Base-by-base conservation (phyloP, 2,113 vertebrate genomes). In the Motacilla tschutschensis region DNA sequence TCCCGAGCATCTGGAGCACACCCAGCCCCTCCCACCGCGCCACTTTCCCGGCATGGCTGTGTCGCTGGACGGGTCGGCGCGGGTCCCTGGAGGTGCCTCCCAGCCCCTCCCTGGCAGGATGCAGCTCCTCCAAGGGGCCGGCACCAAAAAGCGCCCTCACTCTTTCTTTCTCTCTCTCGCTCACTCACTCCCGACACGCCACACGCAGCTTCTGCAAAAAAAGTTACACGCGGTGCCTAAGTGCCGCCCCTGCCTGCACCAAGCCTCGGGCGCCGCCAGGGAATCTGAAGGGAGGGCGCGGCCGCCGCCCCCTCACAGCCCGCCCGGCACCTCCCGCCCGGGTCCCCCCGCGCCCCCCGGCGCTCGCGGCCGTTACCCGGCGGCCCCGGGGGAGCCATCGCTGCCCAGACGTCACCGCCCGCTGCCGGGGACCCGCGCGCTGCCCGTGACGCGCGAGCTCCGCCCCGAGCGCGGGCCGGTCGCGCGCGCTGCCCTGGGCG, bases 361-460 rank as follows among this genome's bases (percentile, higher is more conserved):
- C 57, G 14, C 12, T 29, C 53, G 26, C 44, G 9, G 6, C 63
- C 77, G 66, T 83, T 82, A 79, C 88, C 79, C 19, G 28, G 47
- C 51, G 60, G 65, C 54, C 55, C 40, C 25, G 67, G 22, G 9
- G 63, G 81, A 46, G 91, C 77, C 94, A 93, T 90, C 48, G 71
- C 78, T 48, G 70, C 59, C 38, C 17, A 29, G 44, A 55, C 69
- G 78, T 79, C 88, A 74, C 50, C 46, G 60, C 53, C 40, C 54
- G 16, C 43, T 29, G 47, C 38, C 60, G 10, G 9, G 33, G 47
- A 17, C 57, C 9, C 79, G 79, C 79, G 79, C 69, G 69, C 79
- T 3, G 43, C 51, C 25, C 60, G 80, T 83, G 80, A 83, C 80
- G 70, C 53, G 44, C 44, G 8, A 55, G 90, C 87, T 16, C 80